These are phyloP conservation scores for Microcebus jonahi DNA, from an alignment of 2,113 vertebrate species.

Conservation along the genomic window DNA sequence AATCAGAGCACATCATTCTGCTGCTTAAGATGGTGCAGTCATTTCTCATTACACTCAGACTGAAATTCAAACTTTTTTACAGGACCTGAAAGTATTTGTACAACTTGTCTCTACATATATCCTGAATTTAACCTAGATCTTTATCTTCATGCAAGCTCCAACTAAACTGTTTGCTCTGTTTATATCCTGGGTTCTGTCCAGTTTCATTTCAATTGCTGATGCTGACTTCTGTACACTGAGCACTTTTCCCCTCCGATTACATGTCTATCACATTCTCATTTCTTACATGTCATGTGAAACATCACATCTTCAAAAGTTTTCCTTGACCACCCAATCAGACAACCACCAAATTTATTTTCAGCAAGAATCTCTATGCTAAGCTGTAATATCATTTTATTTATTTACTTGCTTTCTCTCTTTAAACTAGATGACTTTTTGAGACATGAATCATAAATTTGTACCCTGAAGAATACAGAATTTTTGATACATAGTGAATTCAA, in stretches of 20 bases:
- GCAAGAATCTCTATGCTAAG: neutral
- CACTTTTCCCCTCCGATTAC: neutral
- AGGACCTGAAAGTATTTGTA: neutral
- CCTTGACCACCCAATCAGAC: neutral
- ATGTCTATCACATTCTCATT: neutral
- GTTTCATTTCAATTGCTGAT: neutral
- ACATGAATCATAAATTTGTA: neutral
- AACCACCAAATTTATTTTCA: neutral
- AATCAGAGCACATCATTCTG: neutral
- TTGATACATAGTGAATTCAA: neutral
- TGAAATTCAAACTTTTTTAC: neutral
- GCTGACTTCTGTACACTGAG: rapidly evolving
- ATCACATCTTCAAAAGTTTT: neutral
- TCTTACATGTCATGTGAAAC: neutral
- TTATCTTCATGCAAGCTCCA: neutral
- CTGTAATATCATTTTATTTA: neutral
- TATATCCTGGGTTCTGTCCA: rapidly evolving
- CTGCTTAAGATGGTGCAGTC: neutral
- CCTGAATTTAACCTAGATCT: neutral
- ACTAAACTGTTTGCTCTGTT: neutral
- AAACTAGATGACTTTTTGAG: neutral
- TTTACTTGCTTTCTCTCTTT: neutral
- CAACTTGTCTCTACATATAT: neutral
- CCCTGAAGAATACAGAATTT: neutral
- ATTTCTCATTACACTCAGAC: neutral